Base-by-base conservation (phyloP, 2,113 vertebrate genomes). In the Thunnus thynnus region DNA sequence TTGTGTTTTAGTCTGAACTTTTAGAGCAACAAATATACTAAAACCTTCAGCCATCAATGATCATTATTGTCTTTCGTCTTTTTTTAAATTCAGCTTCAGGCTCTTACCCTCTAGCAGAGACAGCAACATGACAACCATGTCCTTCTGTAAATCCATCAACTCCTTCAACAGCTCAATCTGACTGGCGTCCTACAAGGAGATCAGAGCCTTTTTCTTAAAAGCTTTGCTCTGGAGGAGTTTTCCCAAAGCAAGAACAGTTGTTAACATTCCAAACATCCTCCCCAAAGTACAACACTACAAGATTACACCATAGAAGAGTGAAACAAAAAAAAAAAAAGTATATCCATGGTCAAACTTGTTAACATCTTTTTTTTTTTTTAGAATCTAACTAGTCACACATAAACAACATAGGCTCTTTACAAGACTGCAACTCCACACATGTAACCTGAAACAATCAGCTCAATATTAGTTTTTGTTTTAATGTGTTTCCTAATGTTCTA, bases 41-140 rank as follows among this genome's bases (percentile, higher is more conserved):
- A 44, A 1, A 51, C 16, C 3, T 48, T 22, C 5, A 63, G 22
- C 3, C 30, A 51, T 52, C 16, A 73, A 54, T 36, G 13, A 18
- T 54, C 55, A 47, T 27, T 17, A 11, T 16, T 13, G 4, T 27
- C 18, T 51, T n/a, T 27, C 22, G 9, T 72, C 5, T 51, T 61
- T 16, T 73, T 18, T 55, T 30, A 44, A 20, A 54, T 2, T 41
- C 5, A n/a, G 4, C 4, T 30, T 65, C 8, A 70, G 51, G 27
- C 61, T 78, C 91, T 90, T 92, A 99, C 98, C 98, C 96, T 99
- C 98, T 63, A 99, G 95, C 81, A 99, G 95, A 86, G 98, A 99
- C 90, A 99, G 94, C 87, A 99, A 92, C 98, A 99, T 99, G 88
- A 99, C 97, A 81, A 99, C 95, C 98, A 99, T 99, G 93, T 99